phyloP scores from a whole-genome alignment of 2,888 invertebrate species.

The Norana najaformis region DNA sequence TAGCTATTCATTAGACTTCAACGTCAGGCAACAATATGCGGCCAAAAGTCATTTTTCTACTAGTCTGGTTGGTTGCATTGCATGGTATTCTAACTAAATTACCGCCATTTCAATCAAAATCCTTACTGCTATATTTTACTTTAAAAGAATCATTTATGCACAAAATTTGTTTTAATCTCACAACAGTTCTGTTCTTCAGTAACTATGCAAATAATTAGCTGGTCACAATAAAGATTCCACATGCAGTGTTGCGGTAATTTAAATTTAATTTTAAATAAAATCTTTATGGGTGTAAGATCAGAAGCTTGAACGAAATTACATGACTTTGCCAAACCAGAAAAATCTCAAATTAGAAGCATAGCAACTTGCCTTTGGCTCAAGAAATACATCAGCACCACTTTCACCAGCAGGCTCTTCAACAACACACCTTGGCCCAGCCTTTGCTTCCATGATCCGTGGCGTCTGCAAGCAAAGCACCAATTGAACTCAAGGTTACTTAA shows the following conservation, averaged over 20 bases:
- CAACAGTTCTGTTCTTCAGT: no score
- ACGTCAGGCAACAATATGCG: no score
- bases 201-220: neutral
- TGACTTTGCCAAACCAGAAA: no score
- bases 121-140: neutral
- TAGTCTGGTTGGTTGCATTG: no score
- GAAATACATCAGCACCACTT: neutral
- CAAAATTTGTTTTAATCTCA: no score
- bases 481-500: neutral
- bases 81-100: neutral
- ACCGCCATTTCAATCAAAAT: neutral
- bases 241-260: neutral
- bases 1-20: no score
- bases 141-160: neutral
- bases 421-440: conserved; percentile 1
- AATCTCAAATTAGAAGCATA: neutral
- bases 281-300: no score
- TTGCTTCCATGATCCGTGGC: conserved; percentile 34
- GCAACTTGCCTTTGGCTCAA: conserved; percentile 1
- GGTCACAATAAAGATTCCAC: conserved; percentile 1
- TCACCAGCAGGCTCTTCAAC: neutral
- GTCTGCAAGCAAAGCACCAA: conserved; percentile 15
- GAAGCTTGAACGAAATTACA: no score
- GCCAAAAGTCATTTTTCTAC: no score
- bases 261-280: neutral